Evolutionary conservation across 37 sponge, comb jelly and placozoan species (phyloP).

Genomic region (Tethya wilhelma): DNA sequence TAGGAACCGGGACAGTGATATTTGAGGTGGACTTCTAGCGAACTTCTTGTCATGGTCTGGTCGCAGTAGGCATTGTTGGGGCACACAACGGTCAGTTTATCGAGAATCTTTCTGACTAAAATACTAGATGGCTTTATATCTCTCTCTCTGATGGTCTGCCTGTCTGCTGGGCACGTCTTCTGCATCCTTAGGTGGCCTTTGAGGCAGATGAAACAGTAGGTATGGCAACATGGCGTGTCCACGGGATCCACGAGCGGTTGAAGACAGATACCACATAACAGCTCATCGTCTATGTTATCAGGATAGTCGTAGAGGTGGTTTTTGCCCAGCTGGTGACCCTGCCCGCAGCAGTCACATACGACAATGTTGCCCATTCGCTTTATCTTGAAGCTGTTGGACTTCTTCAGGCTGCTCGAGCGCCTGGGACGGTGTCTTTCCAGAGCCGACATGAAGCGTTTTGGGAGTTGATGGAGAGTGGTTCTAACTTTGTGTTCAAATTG

Average conservation of each 20-base stretch:
- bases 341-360: slow-evolving; percentile 76
- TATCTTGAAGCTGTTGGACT: slow-evolving; percentile 53
- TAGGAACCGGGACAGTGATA: slow-evolving; percentile 74
- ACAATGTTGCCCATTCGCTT: slow-evolving; percentile 61
- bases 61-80: slow-evolving; percentile 89
- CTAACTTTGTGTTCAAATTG: too few relatives aligned
- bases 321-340: slow-evolving; percentile 64
- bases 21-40: slow-evolving; percentile 70
- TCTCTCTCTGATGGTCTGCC: slow-evolving; percentile 22
- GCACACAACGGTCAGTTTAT: slow-evolving; percentile 82
- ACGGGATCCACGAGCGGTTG: slow-evolving; percentile 86
- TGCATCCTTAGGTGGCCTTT: slow-evolving; percentile 33
- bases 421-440: background rate
- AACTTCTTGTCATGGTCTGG: slow-evolving; percentile 57
- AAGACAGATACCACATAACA: slow-evolving; percentile 74
- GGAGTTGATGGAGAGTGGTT: too few relatives aligned
- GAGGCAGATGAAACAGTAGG: slow-evolving; percentile 77
- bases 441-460: too few relatives aligned
- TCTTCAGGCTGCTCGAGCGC: slow-evolving; percentile 7
- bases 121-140: slow-evolving; percentile 64
- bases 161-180: slow-evolving; percentile 65
- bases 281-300: slow-evolving; percentile 75
- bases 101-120: slow-evolving; percentile 78
- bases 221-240: slow-evolving; percentile 87
- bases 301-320: slow-evolving; percentile 91